Base-by-base conservation (phyloP, 2,797 vertebrate genomes). In the Leptodactylus fallax region DNA sequence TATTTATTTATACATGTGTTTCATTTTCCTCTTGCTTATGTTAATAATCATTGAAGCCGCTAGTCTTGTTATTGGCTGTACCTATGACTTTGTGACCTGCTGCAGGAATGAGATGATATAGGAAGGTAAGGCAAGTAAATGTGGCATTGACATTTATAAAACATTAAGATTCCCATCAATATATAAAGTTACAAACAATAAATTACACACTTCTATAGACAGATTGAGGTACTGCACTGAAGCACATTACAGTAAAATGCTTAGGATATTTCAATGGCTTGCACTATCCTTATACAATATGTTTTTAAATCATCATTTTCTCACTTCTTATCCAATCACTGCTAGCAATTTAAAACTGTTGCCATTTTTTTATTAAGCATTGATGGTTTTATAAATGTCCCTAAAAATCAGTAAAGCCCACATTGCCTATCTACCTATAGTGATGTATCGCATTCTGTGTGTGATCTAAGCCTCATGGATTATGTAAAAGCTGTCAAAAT, bases 1-100 rank as follows among this genome's bases (percentile, higher is more conserved):
- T 81, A 89, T 89, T 89, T 89, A 89, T 86, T 86, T 83, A 89
- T 89, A 83, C 56, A 81, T 77, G 72, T 86, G 79, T 81, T 89
- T 83, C 3, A 19, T 86, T 83, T 83, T 86, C 45, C 25, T 86
- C 79, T 86, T 71, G 88, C 88, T 82, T 79, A 36, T 82, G 79
- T 89, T 71, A 76, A 74, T 69, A 61, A 55, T 72, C 49, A 86
- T 89, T 77, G 83, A 85, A 89, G 87, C 83, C 79, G 87, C 77
- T 81, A 81, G 77, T 84, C 45, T 69, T 81, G 47, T 79, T 47
- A 79, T 45, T 86, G 71, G 53, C 72, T 79, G 79, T 77, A 86
- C 84, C 49, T 51, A 53, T 53, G 51, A 21, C 9, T 89, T 69
- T 78, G 84, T 78, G 74, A 86, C 60, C 79, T 82, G 87, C 71